Evolutionary conservation across 2,797 vertebrate species (phyloP).

Genomic region (Agapornis canus): DNA sequence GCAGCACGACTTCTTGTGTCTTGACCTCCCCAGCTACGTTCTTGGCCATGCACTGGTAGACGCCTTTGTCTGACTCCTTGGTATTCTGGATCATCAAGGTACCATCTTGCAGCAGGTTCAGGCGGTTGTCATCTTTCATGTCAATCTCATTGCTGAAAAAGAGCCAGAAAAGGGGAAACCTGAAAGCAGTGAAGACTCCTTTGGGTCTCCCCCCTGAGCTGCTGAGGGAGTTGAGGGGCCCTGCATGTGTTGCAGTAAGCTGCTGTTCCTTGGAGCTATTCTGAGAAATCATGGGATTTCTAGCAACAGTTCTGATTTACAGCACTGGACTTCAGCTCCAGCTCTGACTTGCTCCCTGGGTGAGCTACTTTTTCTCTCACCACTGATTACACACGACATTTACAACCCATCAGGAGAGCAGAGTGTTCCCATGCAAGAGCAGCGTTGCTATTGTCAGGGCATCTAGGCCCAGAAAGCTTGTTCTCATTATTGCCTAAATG

Average conservation of each 20-base stretch:
- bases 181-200: background rate
- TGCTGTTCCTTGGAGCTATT: background rate
- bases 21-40: conserved; percentile 77
- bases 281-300: background rate
- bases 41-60: conserved; percentile 80
- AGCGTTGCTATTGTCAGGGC: background rate
- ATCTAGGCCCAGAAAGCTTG: background rate
- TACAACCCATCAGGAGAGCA: background rate
- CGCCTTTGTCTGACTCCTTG: conserved; percentile 74
- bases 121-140: conserved; percentile 72
- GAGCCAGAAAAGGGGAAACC: background rate
- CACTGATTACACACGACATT: background rate
- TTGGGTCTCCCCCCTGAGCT: background rate
- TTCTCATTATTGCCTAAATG: background rate
- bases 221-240: background rate
- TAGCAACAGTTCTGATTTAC: background rate
- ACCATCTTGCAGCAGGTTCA: conserved; percentile 74
- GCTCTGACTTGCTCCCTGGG: background rate
- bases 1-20: conserved; percentile 71
- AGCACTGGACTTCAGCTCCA: background rate
- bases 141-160: conserved; percentile 74
- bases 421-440: background rate
- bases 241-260: background rate
- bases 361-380: background rate
- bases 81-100: conserved; percentile 80